Conservation (phyloP, 2,888 invertebrate species). For the Isoperla grammatica region DNA sequence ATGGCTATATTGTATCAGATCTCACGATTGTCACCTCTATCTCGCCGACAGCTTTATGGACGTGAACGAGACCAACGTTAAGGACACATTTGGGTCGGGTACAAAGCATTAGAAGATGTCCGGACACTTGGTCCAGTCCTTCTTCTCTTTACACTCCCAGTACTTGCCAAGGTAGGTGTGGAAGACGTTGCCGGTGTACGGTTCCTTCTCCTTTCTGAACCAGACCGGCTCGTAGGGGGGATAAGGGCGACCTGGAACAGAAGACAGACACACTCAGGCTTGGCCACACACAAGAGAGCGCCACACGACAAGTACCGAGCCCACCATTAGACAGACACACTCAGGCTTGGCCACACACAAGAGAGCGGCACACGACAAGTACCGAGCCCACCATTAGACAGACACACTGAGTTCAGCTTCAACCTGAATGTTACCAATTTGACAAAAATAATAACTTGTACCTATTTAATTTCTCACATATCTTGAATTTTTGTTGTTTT, state of each 20-base stretch:
- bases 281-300: background rate
- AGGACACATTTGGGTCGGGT: conserved; percentile 8
- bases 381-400: conserved; percentile 4
- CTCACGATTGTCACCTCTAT: conserved; percentile 10
- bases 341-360: background rate
- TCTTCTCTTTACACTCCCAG: conserved; percentile 84
- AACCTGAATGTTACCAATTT: too few species aligned
- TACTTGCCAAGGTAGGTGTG: conserved; percentile 85
- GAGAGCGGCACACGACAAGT: too few species aligned
- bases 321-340: background rate
- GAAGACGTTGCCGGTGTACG: conserved; percentile 56
- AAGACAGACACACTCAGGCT: conserved; percentile 3
- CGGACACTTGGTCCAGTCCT: conserved; percentile 88
- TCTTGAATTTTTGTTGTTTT: too few species aligned
- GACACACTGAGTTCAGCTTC: too few species aligned
- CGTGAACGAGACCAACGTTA: conserved; percentile 7
- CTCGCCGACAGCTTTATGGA: background rate
- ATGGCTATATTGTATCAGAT: conserved; percentile 1
- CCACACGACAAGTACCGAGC: too few species aligned
- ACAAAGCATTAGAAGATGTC: conserved; percentile 61
- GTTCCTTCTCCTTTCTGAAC: conserved; percentile 81
- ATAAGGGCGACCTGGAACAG: conserved; percentile 55
- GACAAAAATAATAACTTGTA: too few species aligned
- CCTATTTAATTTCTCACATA: too few species aligned
- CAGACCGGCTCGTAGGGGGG: conserved; percentile 76